Evolutionary conservation across 1,140 invertebrate species (phyloP).

Genomic region (Mesaphorura yosii): DNA sequence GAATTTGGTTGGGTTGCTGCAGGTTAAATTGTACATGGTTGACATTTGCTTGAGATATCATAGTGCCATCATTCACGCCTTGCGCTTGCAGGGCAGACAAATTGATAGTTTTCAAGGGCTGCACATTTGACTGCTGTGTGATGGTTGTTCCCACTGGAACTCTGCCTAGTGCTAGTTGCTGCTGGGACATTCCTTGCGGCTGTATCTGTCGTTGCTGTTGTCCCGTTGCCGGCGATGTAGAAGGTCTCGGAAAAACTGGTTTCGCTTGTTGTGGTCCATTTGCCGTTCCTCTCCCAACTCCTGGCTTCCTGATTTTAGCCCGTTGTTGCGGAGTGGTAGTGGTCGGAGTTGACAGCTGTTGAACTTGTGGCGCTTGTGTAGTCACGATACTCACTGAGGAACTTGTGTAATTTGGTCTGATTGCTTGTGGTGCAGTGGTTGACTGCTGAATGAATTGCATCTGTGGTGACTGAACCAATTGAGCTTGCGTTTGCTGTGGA

Average conservation of each 20-base stretch:
- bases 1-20: slow-evolving; percentile 21
- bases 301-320: slow-evolving; percentile 24
- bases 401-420: slow-evolving; percentile 17
- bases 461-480: too few species aligned
- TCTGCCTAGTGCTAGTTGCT: slow-evolving; percentile 22
- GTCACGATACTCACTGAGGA: slow-evolving; percentile 11
- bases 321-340: slow-evolving; percentile 6
- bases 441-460: too few species aligned
- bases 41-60: too few species aligned
- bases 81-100: slow-evolving; percentile 26
- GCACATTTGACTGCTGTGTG: background rate
- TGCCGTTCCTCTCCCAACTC: slow-evolving; percentile 15
- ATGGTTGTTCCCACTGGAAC: slow-evolving; percentile 9
- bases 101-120: slow-evolving; percentile 30
- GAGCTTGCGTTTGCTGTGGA: slow-evolving; percentile 24
- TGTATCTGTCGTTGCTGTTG: slow-evolving; percentile 38
- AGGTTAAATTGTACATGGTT: slow-evolving; percentile 28
- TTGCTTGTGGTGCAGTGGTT: slow-evolving; percentile 17
- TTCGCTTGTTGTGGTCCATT: slow-evolving; percentile 18
- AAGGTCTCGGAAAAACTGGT: slow-evolving; percentile 33
- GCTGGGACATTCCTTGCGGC: slow-evolving; percentile 30
- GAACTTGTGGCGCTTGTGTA: slow-evolving; percentile 2
- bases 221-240: slow-evolving; percentile 27
- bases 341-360: background rate
- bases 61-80: too few species aligned